phyloP scores from a whole-genome alignment of 2,888 invertebrate species.

The Ochropacha duplaris region DNA sequence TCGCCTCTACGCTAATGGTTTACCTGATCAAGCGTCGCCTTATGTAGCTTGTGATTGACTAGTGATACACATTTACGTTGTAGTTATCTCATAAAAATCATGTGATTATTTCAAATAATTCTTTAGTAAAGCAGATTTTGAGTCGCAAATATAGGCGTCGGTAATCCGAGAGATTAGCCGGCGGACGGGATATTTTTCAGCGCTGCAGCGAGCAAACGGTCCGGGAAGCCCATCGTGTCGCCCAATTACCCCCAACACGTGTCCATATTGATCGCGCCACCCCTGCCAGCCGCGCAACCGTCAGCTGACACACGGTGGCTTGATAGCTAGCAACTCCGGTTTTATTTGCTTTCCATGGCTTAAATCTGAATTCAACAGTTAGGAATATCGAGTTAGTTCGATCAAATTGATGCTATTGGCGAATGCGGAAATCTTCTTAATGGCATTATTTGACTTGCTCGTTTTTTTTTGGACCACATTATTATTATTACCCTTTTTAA shows the following conservation, averaged over 20 bases:
- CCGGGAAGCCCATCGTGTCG: conserved; percentile 17
- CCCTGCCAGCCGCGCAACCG: conserved; percentile 8
- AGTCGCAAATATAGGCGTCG: conserved; percentile 23
- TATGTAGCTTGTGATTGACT: conserved; percentile 27
- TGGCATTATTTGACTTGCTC: neutral
- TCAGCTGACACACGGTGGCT: conserved; percentile 21
- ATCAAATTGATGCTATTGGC: no score
- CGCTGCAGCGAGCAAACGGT: conserved; percentile 18
- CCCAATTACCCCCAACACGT: conserved; percentile 45
- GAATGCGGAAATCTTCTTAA: no score
- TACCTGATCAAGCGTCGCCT: conserved; percentile 22
- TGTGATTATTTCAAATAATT: conserved; percentile 5
- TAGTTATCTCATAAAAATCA: conserved; percentile 8
- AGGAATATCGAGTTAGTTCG: neutral
- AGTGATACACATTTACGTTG: conserved; percentile 30
- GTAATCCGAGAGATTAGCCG: conserved; percentile 33
- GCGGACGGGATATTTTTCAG: conserved; percentile 23
- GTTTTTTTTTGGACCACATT: neutral
- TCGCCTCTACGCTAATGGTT: conserved; percentile 37
- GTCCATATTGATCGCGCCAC: conserved; percentile 46
- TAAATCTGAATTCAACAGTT: neutral
- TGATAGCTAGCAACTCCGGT: neutral
- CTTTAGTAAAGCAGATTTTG: neutral
- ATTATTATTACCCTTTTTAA: conserved; percentile 6
- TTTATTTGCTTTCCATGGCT: neutral